Conservation (phyloP, 1,140 invertebrate species). For the Cydia strobilella region DNA sequence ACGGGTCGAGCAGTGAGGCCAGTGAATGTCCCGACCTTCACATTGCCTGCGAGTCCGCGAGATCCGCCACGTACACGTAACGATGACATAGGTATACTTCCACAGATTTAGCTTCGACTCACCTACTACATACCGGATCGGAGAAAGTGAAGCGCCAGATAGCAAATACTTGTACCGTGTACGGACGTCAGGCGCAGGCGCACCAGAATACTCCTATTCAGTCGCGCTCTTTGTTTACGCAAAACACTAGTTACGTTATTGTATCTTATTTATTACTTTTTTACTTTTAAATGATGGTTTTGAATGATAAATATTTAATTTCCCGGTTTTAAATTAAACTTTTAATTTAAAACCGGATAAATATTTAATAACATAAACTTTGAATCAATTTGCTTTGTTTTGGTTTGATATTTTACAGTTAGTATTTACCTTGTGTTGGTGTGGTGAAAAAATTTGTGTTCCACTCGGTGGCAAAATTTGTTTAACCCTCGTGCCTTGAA, state of each 20-base stretch:
- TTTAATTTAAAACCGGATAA: too few relatives aligned
- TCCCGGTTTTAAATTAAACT: too few relatives aligned
- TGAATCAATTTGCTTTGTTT: too few relatives aligned
- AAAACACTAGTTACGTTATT: not conserved
- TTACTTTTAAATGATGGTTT: too few relatives aligned
- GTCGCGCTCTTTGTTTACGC: not conserved
- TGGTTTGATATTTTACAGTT: too few relatives aligned
- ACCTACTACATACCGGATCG: conserved; percentile 40
- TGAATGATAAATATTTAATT: too few relatives aligned
- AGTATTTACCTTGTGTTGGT: too few relatives aligned
- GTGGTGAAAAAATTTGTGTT: too few relatives aligned
- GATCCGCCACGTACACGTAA: conserved; percentile 60
- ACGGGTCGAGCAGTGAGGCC: conserved; percentile 40
- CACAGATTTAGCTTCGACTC: conserved; percentile 38
- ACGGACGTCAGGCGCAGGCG: not conserved
- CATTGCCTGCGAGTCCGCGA: conserved; percentile 50
- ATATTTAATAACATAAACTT: too few relatives aligned
- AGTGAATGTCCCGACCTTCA: conserved; percentile 66
- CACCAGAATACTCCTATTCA: not conserved
- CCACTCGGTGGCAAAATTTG: too few relatives aligned
- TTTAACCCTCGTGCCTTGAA: too few relatives aligned
- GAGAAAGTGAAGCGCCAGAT: conserved; percentile 46
- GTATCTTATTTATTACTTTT: too few relatives aligned
- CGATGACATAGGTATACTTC: conserved; percentile 43
- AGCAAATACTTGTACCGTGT: conserved; percentile 2